Evolutionary conservation across 2,797 vertebrate species (phyloP).

Genomic region (Clarias pachynema): DNA sequence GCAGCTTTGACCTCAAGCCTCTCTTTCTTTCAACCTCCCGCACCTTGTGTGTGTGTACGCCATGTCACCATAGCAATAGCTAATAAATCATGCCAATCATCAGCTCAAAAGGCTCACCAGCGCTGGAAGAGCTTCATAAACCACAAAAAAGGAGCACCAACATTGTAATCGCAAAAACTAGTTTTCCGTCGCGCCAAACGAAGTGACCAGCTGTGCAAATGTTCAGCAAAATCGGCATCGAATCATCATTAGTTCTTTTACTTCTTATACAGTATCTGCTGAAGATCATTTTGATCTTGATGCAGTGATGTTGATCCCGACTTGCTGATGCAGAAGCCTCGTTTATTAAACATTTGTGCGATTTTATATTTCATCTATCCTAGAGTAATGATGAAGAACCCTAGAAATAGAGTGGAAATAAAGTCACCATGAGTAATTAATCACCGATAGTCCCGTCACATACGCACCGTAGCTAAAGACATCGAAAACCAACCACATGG

Average conservation of each 20-base stretch:
- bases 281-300: background rate
- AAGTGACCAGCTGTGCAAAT: background rate
- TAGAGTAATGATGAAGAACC: background rate
- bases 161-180: background rate
- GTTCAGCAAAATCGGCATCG: background rate
- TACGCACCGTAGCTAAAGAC: background rate
- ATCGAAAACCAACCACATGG: background rate
- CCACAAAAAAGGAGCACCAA: background rate
- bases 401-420: background rate
- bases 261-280: background rate
- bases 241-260: background rate
- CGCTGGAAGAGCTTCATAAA: conserved; percentile 1
- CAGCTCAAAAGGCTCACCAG: conserved; percentile 16
- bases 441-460: background rate
- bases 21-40: conserved; percentile 52
- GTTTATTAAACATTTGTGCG: background rate
- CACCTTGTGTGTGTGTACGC: conserved; percentile 32
- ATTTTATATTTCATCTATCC: background rate
- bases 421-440: background rate
- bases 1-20: conserved; percentile 62
- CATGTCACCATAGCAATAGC: conserved; percentile 54
- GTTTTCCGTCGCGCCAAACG: background rate
- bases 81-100: conserved; percentile 61
- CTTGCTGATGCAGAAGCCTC: background rate
- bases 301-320: background rate